phyloP scores from a whole-genome alignment of 2,113 vertebrate genomes.

The Cranoglanis bouderius region DNA sequence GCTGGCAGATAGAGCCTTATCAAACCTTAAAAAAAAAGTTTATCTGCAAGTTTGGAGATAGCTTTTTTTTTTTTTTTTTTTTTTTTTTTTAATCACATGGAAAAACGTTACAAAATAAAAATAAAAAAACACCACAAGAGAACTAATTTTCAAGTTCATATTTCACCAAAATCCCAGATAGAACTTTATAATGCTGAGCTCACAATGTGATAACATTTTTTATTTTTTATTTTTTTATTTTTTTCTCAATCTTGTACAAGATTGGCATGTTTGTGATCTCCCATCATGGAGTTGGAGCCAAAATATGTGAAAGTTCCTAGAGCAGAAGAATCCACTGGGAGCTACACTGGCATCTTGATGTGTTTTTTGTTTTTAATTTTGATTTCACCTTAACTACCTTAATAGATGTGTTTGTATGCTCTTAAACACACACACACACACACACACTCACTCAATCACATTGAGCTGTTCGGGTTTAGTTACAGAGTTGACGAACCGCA shows the following conservation, averaged over 20 bases:
- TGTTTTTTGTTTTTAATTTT: not conserved
- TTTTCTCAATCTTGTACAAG: not conserved
- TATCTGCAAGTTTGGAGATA: not conserved
- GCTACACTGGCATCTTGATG: not conserved
- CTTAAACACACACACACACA: not conserved
- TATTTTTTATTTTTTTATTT: not conserved
- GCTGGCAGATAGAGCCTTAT: not conserved
- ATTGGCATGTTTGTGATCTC: not conserved
- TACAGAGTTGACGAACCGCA: not conserved
- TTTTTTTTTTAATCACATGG: not conserved
- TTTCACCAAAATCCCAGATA: not conserved
- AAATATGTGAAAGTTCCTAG: not conserved
- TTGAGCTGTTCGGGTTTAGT: conserved; percentile 3
- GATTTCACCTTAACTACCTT: conserved; percentile 48
- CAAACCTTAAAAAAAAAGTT: not conserved
- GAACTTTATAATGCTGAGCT: not conserved
- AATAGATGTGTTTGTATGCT: conserved; percentile 24
- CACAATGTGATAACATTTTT: not conserved
- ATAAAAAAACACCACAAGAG: not conserved
- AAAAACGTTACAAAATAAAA: not conserved
- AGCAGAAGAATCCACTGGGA: not conserved
- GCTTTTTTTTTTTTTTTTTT: not conserved
- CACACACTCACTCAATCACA: not conserved
- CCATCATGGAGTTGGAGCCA: not conserved
- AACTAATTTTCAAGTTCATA: not conserved